Evolutionary conservation across 2,797 vertebrate genomes (phyloP).

Genomic region (Tiaroga cobitis): DNA sequence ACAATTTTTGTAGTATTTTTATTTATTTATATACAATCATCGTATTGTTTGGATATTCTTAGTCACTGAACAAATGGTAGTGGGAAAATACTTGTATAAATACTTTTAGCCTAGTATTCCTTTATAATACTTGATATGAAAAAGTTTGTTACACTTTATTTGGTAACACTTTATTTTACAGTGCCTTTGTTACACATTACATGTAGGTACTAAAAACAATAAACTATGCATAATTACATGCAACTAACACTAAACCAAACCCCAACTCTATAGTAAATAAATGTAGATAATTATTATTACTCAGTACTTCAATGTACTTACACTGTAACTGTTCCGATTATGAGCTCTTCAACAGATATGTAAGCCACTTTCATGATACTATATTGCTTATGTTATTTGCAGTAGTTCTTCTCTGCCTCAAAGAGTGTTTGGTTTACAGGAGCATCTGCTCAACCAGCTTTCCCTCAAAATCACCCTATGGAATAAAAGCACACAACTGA

Average conservation of each 20-base stretch:
- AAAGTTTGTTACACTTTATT: no score
- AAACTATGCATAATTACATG: not conserved
- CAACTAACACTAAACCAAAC: not conserved
- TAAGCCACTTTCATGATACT: not conserved
- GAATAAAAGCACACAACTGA: not conserved
- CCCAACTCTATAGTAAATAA: not conserved
- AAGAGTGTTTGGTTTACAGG: not conserved
- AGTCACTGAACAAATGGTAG: not conserved
- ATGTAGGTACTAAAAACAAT: not conserved
- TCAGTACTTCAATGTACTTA: not conserved
- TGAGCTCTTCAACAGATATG: not conserved
- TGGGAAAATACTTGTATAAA: not conserved
- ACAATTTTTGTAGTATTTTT: fast-evolving
- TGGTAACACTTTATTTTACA: no score
- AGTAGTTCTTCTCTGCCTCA: not conserved
- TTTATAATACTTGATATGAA: not conserved
- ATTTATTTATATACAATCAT: not conserved
- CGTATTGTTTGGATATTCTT: not conserved
- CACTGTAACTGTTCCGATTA: not conserved
- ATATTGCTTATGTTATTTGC: not conserved
- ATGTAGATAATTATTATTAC: not conserved
- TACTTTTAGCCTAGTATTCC: not conserved
- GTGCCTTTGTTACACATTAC: no score
- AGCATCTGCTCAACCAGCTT: not conserved
- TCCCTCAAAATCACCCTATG: not conserved